phyloP scores from a whole-genome alignment of 2,888 invertebrate genomes.

The Argyresthia goedartella region DNA sequence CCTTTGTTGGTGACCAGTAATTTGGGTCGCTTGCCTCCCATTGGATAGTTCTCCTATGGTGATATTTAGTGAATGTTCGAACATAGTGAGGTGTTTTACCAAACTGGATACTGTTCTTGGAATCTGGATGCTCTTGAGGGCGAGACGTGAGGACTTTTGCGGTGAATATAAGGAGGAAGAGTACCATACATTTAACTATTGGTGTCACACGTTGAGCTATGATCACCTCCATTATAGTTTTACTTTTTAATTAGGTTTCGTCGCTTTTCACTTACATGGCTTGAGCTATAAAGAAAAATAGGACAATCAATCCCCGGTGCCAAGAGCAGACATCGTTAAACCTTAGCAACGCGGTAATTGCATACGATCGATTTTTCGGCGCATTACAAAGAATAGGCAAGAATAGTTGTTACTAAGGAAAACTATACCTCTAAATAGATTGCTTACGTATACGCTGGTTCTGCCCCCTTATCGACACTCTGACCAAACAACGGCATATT shows the following conservation, averaged over 20 bases:
- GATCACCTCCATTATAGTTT: conserved; percentile 40
- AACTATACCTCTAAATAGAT: too few species aligned
- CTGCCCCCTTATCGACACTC: too few species aligned
- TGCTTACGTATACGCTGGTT: too few species aligned
- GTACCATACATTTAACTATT: conserved; percentile 52
- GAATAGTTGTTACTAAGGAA: neutral
- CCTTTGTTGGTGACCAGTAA: conserved; percentile 30
- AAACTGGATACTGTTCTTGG: conserved; percentile 39
- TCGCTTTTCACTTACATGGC: conserved; percentile 20
- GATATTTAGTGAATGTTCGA: conserved; percentile 61
- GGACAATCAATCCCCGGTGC: neutral
- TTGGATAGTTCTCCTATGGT: conserved; percentile 53
- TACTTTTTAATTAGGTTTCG: too few species aligned
- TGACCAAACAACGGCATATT: too few species aligned
- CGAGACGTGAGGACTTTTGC: conserved; percentile 58
- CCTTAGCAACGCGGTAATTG: conserved; percentile 37
- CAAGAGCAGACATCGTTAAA: too few species aligned
- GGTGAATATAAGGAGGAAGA: conserved; percentile 60
- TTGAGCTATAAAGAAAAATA: neutral
- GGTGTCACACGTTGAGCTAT: conserved; percentile 50
- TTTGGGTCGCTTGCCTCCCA: conserved; percentile 35
- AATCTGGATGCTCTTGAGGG: conserved; percentile 45
- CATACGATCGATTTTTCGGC: conserved; percentile 45
- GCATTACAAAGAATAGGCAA: neutral
- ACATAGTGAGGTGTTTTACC: conserved; percentile 50